Conservation (phyloP, 2,888 invertebrate species). For the Bembecia ichneumoniformis region DNA sequence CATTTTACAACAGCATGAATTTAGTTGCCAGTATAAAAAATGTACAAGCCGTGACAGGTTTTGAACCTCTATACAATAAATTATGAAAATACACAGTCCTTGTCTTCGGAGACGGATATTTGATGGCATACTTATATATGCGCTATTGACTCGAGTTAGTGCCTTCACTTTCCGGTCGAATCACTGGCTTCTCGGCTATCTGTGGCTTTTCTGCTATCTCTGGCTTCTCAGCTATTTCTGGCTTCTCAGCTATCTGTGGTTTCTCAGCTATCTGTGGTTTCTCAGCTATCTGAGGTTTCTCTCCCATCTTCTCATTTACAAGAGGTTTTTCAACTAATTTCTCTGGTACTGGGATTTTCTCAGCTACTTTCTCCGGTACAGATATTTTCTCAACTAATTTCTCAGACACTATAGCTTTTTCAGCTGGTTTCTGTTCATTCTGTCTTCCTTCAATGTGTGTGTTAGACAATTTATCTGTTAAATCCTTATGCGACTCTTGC, state of each 20-base stretch:
- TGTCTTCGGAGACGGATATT: constrained; percentile 32
- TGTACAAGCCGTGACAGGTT: not conserved
- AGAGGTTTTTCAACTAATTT: constrained; percentile 17
- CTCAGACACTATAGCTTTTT: constrained; percentile 16
- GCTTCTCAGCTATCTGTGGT: constrained; percentile 34
- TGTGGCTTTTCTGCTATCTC: constrained; percentile 5
- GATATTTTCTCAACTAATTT: constrained; percentile 11
- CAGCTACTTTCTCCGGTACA: constrained; percentile 10
- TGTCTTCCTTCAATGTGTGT: constrained; percentile 35
- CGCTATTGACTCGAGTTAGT: constrained; percentile 59
- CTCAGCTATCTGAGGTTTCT: constrained; percentile 22
- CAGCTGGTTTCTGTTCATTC: constrained; percentile 12
- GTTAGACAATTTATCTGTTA: constrained; percentile 44
- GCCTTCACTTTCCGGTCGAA: constrained; percentile 43
- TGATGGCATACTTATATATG: constrained; percentile 41
- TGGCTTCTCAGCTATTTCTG: constrained; percentile 4
- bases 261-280: constrained; percentile 32
- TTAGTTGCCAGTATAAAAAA: not conserved
- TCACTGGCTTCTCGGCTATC: constrained; percentile 5
- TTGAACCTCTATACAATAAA: constrained; percentile 36
- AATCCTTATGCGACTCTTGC: constrained; percentile 47
- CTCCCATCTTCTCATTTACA: constrained; percentile 7
- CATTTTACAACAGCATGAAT: too few relatives aligned
- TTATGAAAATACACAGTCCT: constrained; percentile 59
- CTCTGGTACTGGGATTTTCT: constrained; percentile 22